Evolutionary conservation across 2,113 vertebrate genomes (phyloP).

Genomic region (Petrocephalus microphthalmus): DNA sequence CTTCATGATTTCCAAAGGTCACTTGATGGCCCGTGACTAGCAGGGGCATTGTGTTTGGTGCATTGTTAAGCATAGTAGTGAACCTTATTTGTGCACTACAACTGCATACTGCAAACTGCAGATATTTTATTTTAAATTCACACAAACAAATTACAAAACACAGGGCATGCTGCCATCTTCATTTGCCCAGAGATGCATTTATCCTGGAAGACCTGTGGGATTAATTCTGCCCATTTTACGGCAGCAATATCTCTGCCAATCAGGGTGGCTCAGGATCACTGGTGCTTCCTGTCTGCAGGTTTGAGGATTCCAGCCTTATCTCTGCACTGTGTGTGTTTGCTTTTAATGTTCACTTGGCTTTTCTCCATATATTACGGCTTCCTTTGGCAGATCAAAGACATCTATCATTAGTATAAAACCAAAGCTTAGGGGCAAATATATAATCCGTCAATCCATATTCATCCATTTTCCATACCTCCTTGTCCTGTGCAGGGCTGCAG

Average conservation of each 20-base stretch:
- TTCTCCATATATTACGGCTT: background rate
- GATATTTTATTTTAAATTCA: background rate
- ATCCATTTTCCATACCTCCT: background rate
- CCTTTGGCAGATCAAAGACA: background rate
- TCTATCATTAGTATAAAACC: background rate
- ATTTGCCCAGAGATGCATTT: background rate
- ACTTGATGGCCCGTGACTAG: background rate
- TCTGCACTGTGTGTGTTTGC: background rate
- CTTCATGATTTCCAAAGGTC: background rate
- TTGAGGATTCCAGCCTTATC: background rate
- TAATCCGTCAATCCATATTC: background rate
- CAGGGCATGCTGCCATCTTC: background rate
- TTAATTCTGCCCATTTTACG: background rate
- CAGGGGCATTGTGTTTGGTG: background rate
- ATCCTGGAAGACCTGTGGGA: background rate
- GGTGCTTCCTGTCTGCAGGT: background rate
- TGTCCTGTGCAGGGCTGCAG: background rate
- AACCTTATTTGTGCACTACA: background rate
- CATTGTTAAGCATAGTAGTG: background rate
- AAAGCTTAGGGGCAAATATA: background rate
- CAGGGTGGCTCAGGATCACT: background rate
- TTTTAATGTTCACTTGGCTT: background rate
- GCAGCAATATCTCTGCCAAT: background rate
- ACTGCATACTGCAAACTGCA: background rate
- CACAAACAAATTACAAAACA: background rate